A percentile compares a stretch with the other conserved stretches of the same genome.
These are phyloP conservation scores for Eleutherodactylus coqui DNA, from an alignment of 2,797 vertebrate genomes.

Conservation along the genomic window DNA sequence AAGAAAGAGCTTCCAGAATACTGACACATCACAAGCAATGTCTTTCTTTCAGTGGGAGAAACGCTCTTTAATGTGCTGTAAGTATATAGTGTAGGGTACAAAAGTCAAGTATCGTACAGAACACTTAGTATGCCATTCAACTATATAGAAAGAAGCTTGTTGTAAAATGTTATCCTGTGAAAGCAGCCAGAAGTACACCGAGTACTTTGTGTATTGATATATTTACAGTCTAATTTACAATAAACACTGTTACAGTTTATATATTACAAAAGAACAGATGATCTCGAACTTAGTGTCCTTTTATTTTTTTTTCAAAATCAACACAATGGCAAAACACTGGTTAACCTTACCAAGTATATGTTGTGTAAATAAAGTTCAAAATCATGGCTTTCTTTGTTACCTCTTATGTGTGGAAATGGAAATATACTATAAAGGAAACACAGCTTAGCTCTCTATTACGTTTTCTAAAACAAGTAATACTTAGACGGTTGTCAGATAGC, in stretches of 20 bases:
- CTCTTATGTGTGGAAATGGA: not conserved
- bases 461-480: not conserved
- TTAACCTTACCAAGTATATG: conserved; percentile 31
- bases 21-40: not conserved
- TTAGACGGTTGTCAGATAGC: not conserved
- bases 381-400: conserved; percentile 3
- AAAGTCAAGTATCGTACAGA: not conserved
- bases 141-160: not conserved
- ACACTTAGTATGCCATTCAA: conserved; percentile 13
- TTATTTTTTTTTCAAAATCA: conserved; percentile 16
- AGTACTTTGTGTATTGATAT: conserved; percentile 51
- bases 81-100: conserved; percentile 33
- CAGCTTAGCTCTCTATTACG: not conserved
- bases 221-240: conserved; percentile 48
- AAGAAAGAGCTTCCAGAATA: not conserved
- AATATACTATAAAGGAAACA: not conserved
- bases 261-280: conserved; percentile 31
- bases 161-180: conserved; percentile 31
- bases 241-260: conserved; percentile 53
- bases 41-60: not conserved
- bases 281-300: conserved; percentile 26
- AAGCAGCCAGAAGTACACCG: conserved; percentile 44
- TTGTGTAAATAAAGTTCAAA: conserved; percentile 39
- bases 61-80: not conserved
- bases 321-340: conserved; percentile 31